Evolutionary conservation across 2,797 vertebrate genomes (phyloP).

Genomic region (Neosilurus mollespiculum): DNA sequence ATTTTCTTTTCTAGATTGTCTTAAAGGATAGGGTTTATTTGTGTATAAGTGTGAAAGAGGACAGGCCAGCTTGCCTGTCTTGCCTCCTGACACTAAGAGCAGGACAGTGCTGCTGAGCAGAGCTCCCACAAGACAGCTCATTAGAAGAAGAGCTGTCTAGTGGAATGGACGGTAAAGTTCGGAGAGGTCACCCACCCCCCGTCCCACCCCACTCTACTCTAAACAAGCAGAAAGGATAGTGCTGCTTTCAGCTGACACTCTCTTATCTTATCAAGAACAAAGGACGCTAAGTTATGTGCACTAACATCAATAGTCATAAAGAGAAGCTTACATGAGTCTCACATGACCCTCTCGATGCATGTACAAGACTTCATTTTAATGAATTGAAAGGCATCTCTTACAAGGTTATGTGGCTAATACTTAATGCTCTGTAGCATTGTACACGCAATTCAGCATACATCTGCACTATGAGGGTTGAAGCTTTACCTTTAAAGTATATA

Average conservation of each 20-base stretch:
- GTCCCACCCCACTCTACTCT: constrained; percentile 69
- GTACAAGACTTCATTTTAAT: neutral
- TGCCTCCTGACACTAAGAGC: constrained; percentile 42
- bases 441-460: constrained; percentile 24
- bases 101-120: constrained; percentile 59
- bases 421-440: constrained; percentile 10
- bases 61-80: constrained; percentile 60
- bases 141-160: constrained; percentile 68
- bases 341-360: neutral
- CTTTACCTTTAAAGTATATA: constrained; percentile 75
- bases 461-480: constrained; percentile 24
- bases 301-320: constrained; percentile 56
- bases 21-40: constrained; percentile 16
- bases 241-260: constrained; percentile 61
- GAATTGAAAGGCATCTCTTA: neutral
- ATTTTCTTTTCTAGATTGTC: constrained; percentile 1
- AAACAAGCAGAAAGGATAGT: constrained; percentile 79
- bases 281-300: constrained; percentile 56
- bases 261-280: constrained; percentile 68
- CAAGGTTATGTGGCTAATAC: neutral
- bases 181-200: constrained; percentile 74
- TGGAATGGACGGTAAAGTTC: constrained; percentile 72
- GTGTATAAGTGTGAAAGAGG: constrained; percentile 45
- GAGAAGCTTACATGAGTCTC: constrained; percentile 49
- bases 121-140: constrained; percentile 74